A percentile compares a stretch with the other conserved stretches of the same genome.
These are phyloP conservation scores for Eupeodes corollae DNA, from an alignment of 1,140 invertebrate species.

Conservation along the genomic window DNA sequence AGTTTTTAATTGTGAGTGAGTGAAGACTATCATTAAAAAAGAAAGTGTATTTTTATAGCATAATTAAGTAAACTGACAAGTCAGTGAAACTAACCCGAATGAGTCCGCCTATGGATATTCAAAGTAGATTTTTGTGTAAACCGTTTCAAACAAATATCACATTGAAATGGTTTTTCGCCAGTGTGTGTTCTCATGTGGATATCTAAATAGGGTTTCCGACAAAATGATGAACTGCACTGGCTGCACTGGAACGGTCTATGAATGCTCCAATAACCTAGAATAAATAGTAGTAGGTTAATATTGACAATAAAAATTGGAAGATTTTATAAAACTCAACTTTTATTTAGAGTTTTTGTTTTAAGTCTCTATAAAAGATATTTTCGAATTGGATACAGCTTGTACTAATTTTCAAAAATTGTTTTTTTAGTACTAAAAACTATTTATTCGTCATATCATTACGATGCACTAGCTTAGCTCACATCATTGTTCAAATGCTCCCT, in stretches of 20 bases:
- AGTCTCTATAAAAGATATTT: not conserved
- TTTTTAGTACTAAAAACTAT: no score
- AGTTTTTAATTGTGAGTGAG: no score
- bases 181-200: slow-evolving; percentile 50
- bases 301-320: not conserved
- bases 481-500: no score
- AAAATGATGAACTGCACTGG: slow-evolving; percentile 51
- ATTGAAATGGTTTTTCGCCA: slow-evolving; percentile 42
- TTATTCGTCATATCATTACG: no score
- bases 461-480: no score
- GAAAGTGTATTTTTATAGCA: no score
- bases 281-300: slow-evolving; percentile 3
- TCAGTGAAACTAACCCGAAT: slow-evolving; percentile 30
- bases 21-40: no score
- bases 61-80: not conserved
- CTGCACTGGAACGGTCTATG: slow-evolving; percentile 52
- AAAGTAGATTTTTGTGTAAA: slow-evolving; percentile 42
- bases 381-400: no score
- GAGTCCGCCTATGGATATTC: slow-evolving; percentile 40
- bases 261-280: slow-evolving; percentile 11
- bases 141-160: slow-evolving; percentile 41
- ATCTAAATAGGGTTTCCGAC: slow-evolving; percentile 53
- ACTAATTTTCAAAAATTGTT: no score
- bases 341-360: not conserved
- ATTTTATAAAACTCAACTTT: not conserved